Evolutionary conservation across 2,888 invertebrate genomes (phyloP).

Genomic region (Drosophila lutescens): DNA sequence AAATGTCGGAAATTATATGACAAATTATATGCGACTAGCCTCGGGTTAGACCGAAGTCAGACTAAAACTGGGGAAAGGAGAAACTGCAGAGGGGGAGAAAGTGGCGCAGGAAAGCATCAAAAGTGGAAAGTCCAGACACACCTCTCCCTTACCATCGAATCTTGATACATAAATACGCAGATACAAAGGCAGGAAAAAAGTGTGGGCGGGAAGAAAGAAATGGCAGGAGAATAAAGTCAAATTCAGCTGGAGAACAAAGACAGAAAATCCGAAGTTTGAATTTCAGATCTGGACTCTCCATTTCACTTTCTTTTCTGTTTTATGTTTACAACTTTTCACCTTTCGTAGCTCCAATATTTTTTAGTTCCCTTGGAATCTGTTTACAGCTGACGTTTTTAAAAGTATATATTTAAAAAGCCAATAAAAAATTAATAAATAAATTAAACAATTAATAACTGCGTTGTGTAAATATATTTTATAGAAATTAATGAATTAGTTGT

Average conservation of each 20-base stretch:
- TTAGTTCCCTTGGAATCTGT: too few relatives aligned
- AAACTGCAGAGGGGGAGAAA: slow-evolving; percentile 15
- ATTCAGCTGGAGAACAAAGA: slow-evolving; percentile 2
- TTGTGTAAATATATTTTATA: too few relatives aligned
- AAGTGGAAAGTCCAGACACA: slow-evolving; percentile 77
- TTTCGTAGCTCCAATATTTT: too few relatives aligned
- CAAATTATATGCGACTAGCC: slow-evolving; percentile 81
- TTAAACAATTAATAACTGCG: too few relatives aligned
- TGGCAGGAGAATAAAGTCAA: not conserved
- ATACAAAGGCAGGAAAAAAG: slow-evolving; percentile 21
- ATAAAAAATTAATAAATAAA: too few relatives aligned
- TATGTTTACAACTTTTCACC: not conserved
- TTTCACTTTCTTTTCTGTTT: slow-evolving; percentile 17
- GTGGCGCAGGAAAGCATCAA: slow-evolving; percentile 60
- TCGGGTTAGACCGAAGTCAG: slow-evolving; percentile 46
- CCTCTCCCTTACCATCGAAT: slow-evolving; percentile 47
- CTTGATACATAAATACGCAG: slow-evolving; percentile 57
- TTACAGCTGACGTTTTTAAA: too few relatives aligned
- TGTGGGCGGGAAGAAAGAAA: not conserved
- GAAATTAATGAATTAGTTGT: too few relatives aligned
- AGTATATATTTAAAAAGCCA: too few relatives aligned
- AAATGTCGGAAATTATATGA: slow-evolving; percentile 82
- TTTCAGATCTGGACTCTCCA: not conserved
- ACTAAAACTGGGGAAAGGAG: slow-evolving; percentile 17
- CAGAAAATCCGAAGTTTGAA: not conserved